phyloP scores from a whole-genome alignment of 2,888 invertebrate species.

The Agrotis clavis region DNA sequence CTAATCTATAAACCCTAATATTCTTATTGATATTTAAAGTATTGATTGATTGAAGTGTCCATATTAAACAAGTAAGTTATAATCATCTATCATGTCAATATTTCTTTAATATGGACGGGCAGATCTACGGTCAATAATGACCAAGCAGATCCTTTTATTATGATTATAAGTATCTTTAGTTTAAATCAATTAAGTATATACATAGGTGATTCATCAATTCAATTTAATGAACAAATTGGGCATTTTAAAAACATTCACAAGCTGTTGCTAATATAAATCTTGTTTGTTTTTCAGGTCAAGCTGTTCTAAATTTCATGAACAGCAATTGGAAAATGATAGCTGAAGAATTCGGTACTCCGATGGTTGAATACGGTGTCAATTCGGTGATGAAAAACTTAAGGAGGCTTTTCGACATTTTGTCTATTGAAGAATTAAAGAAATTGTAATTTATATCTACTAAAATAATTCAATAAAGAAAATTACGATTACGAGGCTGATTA shows the following conservation, averaged over 20 bases:
- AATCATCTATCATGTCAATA: conserved; percentile 13
- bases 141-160: not conserved
- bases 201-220: too few relatives aligned
- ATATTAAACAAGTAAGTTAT: conserved; percentile 8
- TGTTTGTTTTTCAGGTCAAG: conserved; percentile 71
- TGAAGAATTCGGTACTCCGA: conserved; percentile 80
- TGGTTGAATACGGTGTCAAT: conserved; percentile 76
- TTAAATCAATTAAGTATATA: not conserved
- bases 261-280: not conserved
- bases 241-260: not conserved
- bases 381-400: conserved; percentile 73
- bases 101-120: conserved; percentile 4
- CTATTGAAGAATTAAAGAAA: conserved; percentile 65
- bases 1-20: not conserved
- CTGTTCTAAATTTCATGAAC: conserved; percentile 79
- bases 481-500: not conserved
- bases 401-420: conserved; percentile 71
- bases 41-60: conserved; percentile 11
- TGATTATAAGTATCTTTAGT: not conserved
- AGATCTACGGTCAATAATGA: conserved; percentile 10
- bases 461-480: not conserved
- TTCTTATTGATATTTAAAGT: not conserved
- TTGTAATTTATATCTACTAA: conserved; percentile 30
- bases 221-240: not conserved
- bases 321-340: conserved; percentile 79